phyloP scores from a whole-genome alignment of 1,140 invertebrate genomes.

The Polyergus mexicanus region DNA sequence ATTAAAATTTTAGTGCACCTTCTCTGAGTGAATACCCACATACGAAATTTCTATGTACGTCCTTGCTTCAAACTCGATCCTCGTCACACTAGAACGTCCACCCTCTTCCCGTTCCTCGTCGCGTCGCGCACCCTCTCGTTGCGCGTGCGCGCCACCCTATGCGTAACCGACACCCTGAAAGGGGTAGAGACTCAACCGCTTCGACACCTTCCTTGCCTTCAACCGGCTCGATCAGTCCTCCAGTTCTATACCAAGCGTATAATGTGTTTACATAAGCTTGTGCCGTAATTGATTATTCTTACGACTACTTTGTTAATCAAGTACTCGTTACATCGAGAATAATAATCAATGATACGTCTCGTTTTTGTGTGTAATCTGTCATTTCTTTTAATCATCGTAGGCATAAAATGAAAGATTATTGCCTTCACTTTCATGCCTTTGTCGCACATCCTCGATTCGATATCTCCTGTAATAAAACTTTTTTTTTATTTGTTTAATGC shows the following conservation, averaged over 20 bases:
- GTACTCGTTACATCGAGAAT: neutral
- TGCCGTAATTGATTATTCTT: neutral
- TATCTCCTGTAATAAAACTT: neutral
- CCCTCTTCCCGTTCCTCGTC: conserved; percentile 25
- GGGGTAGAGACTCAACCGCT: conserved; percentile 9
- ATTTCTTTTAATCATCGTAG: neutral
- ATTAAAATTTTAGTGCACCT: neutral
- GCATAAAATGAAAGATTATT: neutral
- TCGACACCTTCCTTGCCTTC: neutral
- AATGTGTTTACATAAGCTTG: neutral
- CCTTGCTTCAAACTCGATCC: conserved; percentile 26
- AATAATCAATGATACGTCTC: neutral
- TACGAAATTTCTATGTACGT: conserved; percentile 2
- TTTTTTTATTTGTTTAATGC: neutral
- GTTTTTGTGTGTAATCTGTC: neutral
- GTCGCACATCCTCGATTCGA: neutral
- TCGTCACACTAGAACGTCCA: neutral
- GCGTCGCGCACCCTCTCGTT: conserved; percentile 16
- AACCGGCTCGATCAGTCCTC: neutral
- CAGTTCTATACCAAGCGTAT: neutral
- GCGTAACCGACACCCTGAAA: conserved; percentile 30
- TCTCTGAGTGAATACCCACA: neutral
- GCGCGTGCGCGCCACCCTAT: neutral
- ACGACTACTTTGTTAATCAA: neutral
- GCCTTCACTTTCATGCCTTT: neutral